A percentile compares a stretch with the other conserved stretches of the same genome.
Evolutionary conservation across 2,888 invertebrate genomes (phyloP).

Genomic region (Epinotia ramella): DNA sequence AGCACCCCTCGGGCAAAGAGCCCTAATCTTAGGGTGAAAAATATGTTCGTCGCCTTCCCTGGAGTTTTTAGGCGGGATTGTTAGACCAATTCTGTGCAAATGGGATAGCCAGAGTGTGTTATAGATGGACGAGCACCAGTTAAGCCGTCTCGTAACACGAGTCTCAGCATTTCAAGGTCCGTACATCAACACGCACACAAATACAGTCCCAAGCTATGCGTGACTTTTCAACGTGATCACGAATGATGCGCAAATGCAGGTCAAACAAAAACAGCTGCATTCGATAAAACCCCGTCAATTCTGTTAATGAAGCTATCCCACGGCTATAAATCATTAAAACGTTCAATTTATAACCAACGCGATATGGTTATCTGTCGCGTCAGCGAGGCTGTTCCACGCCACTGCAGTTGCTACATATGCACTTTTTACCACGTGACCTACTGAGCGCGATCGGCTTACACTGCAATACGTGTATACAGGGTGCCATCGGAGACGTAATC

Average conservation of each 20-base stretch:
- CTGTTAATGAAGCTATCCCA: constrained; percentile 3
- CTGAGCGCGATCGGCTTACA: constrained; percentile 10
- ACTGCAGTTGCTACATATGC: constrained; percentile 9
- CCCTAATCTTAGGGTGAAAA: too few species aligned
- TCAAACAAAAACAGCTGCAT: too few species aligned
- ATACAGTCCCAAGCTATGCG: neutral
- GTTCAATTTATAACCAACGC: constrained; percentile 10
- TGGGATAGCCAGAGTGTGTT: neutral
- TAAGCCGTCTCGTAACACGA: neutral
- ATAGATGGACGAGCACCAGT: neutral
- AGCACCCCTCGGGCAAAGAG: too few species aligned
- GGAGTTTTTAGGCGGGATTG: neutral
- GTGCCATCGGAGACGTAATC: too few species aligned
- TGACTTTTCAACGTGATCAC: too few species aligned
- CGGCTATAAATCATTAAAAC: constrained; percentile 15
- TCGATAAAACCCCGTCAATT: neutral
- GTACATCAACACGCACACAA: too few species aligned
- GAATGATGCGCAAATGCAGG: too few species aligned
- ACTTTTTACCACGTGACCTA: constrained; percentile 30
- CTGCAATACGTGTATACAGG: constrained; percentile 7
- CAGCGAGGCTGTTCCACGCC: constrained; percentile 8
- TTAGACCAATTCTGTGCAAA: neutral
- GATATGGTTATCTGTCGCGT: constrained; percentile 23
- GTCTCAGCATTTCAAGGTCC: neutral
- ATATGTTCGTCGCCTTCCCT: too few species aligned